phyloP scores from a whole-genome alignment of 2,888 invertebrate species.

The Ichneumoninae sp. region DNA sequence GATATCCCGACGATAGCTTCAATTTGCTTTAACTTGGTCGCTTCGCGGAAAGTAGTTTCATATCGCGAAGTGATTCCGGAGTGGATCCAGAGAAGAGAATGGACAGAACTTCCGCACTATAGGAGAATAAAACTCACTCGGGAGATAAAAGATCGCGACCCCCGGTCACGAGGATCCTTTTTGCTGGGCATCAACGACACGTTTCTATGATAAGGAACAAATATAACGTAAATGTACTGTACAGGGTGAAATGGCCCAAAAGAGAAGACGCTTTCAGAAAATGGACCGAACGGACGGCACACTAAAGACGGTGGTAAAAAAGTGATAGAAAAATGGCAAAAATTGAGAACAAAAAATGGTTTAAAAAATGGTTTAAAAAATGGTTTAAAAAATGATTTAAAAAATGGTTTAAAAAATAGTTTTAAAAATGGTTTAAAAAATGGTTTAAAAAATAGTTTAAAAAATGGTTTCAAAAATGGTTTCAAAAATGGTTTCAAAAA shows the following conservation, averaged over 20 bases:
- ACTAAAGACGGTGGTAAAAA: background rate
- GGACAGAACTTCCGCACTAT: slow-evolving; percentile 43
- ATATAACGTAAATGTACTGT: background rate
- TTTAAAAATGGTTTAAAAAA: background rate
- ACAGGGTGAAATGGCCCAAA: background rate
- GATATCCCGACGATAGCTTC: slow-evolving; percentile 75
- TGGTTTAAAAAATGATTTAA: background rate
- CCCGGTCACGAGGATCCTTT: slow-evolving; percentile 35
- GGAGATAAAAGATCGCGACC: slow-evolving; percentile 29
- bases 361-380: background rate
- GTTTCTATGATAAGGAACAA: slow-evolving; percentile 27
- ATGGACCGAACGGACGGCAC: background rate
- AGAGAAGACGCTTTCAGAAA: background rate
- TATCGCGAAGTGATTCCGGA: slow-evolving; percentile 35
- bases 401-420: background rate
- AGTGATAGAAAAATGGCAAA: background rate
- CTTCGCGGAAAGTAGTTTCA: slow-evolving; percentile 68
- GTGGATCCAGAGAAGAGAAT: slow-evolving; percentile 16
- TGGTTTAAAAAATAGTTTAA: background rate
- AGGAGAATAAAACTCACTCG: slow-evolving; percentile 53
- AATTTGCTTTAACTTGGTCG: slow-evolving; percentile 71
- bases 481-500: background rate
- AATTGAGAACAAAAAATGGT: background rate
- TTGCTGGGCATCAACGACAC: slow-evolving; percentile 34
- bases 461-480: background rate